Percentiles rank a stretch among this genome's conserved stretches.
Conservation (phyloP, 2,797 vertebrate genomes). For the Micropoecilia bifurca region DNA sequence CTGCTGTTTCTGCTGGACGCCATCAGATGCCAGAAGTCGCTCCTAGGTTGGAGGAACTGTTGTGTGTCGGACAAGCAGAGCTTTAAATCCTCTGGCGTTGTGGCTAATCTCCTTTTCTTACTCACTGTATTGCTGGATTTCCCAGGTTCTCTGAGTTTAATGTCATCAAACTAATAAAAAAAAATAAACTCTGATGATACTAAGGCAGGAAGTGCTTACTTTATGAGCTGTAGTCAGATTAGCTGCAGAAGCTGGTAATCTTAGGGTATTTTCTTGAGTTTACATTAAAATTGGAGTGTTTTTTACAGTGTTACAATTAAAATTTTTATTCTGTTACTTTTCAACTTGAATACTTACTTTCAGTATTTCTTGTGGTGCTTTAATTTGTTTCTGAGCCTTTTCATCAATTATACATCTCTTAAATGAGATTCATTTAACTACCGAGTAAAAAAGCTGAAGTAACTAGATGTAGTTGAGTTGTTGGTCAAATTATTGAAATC, state of each 20-base stretch:
- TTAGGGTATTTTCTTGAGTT: neutral
- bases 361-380: neutral
- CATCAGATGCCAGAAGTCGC: constrained; percentile 85
- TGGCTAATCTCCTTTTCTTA: constrained; percentile 92
- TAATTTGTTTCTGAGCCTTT: neutral
- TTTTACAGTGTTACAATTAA: too few species aligned
- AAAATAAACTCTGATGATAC: neutral
- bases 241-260: neutral
- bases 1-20: constrained; percentile 95
- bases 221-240: neutral
- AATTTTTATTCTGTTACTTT: neutral
- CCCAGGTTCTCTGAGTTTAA: constrained; percentile 66
- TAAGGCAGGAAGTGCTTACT: neutral
- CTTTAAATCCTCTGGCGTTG: constrained; percentile 88
- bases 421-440: neutral
- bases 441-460: neutral
- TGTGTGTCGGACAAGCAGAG: constrained; percentile 85
- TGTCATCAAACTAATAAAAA: constrained; percentile 58
- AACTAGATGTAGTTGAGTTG: neutral
- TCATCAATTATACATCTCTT: neutral
- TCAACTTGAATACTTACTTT: neutral
- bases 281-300: too few species aligned
- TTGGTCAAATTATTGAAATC: neutral
- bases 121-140: constrained; percentile 91
- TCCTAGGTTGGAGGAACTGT: constrained; percentile 80